Conservation (phyloP, 2,797 vertebrate species). For the Jordanella pulchra region DNA sequence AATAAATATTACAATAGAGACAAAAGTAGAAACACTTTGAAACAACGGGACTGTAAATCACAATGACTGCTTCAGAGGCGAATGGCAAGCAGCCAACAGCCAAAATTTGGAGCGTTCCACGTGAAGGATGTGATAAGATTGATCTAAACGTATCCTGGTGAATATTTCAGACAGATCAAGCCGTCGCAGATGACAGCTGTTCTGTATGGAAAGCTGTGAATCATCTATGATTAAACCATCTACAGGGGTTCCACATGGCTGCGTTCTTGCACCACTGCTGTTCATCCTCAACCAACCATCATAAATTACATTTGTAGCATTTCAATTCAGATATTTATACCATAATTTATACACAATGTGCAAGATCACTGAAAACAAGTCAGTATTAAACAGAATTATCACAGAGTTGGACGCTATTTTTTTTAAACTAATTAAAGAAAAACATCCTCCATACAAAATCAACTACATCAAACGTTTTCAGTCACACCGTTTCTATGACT, state of each 20-base stretch:
- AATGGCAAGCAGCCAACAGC: too few relatives aligned
- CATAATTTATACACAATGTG: background rate
- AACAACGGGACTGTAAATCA: too few relatives aligned
- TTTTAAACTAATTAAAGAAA: background rate
- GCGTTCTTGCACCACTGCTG: background rate
- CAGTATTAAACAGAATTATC: background rate
- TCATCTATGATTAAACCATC: background rate
- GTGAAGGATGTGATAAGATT: background rate
- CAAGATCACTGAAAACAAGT: background rate
- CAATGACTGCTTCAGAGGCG: too few relatives aligned
- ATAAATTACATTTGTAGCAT: background rate
- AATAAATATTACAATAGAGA: too few relatives aligned
- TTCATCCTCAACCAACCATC: background rate
- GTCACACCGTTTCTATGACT: too few relatives aligned
- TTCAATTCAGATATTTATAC: background rate
- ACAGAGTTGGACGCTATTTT: background rate
- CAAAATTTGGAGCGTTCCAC: too few relatives aligned
- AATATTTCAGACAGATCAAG: background rate
- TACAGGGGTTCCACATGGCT: background rate
- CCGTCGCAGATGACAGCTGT: background rate
- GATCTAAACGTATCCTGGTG: background rate
- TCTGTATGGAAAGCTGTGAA: background rate
- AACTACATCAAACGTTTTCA: too few relatives aligned
- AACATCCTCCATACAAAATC: background rate
- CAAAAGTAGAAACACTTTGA: too few relatives aligned